Conservation (phyloP, 2,797 vertebrate species). For the Centropyge bicolor region DNA sequence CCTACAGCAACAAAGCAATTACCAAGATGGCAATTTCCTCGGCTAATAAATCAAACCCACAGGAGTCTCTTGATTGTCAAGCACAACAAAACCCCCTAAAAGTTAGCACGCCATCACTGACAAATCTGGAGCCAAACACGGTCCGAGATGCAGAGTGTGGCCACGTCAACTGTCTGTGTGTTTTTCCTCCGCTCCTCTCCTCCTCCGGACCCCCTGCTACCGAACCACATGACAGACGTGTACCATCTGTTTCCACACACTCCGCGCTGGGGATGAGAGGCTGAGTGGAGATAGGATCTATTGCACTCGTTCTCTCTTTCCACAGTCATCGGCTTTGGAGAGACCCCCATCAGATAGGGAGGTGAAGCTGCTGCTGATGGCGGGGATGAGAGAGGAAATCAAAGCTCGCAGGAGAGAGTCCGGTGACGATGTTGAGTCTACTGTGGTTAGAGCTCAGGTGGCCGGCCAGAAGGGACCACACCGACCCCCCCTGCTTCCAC, state of each 20-base stretch:
- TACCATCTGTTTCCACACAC: conserved; percentile 73
- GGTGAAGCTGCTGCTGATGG: conserved; percentile 57
- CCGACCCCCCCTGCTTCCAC: background rate
- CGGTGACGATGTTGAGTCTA: conserved; percentile 5
- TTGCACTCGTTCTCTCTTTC: conserved; percentile 59
- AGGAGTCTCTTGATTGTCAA: conserved; percentile 47
- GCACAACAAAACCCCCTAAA: conserved; percentile 39
- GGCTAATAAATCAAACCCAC: conserved; percentile 63
- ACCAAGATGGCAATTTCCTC: conserved; percentile 53
- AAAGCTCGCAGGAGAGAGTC: conserved; percentile 23
- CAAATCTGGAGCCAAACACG: conserved; percentile 41
- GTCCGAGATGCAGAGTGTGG: conserved; percentile 51
- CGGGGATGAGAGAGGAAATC: conserved; percentile 32
- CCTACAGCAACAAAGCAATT: conserved; percentile 57
- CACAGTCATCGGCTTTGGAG: conserved; percentile 63
- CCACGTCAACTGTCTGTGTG: conserved; percentile 61
- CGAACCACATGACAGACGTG: conserved; percentile 76
- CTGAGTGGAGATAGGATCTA: conserved; percentile 71
- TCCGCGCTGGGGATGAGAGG: conserved; percentile 59
- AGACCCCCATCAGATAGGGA: conserved; percentile 61
- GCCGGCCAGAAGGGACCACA: background rate
- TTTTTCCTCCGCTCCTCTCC: conserved; percentile 58
- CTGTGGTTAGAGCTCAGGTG: conserved; percentile 23
- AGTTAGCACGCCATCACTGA: conserved; percentile 40
- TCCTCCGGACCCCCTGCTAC: conserved; percentile 66